Evolutionary conservation across 2,888 invertebrate genomes (phyloP).

Genomic region (Oscheius sp.): DNA sequence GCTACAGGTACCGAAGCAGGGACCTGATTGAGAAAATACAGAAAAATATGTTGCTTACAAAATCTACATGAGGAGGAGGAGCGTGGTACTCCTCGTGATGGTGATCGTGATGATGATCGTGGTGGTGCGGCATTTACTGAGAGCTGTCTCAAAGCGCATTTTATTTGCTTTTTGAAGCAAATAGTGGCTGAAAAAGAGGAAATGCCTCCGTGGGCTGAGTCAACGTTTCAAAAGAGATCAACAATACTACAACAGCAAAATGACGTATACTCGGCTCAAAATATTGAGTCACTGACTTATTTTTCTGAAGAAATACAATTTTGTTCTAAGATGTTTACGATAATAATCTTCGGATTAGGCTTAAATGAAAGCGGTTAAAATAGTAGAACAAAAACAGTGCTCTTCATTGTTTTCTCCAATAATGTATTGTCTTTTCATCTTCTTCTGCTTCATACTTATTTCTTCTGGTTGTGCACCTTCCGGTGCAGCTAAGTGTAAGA

Average conservation of each 20-base stretch:
- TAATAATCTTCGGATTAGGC: no score
- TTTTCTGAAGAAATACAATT: neutral
- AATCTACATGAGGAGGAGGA: conserved; percentile 8
- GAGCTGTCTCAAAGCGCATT: conserved; percentile 17
- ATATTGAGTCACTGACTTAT: neutral
- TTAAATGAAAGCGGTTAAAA: no score
- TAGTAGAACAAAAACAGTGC: no score
- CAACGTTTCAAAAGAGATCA: conserved; percentile 18
- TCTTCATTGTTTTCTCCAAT: no score
- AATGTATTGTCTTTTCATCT: no score
- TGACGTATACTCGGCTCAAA: neutral
- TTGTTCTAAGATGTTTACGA: neutral
- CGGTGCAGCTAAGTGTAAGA: no score
- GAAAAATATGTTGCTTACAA: neutral
- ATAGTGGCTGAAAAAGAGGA: conserved; percentile 5
- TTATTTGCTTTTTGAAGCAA: conserved; percentile 21
- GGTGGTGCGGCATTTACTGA: conserved; percentile 18
- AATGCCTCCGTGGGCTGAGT: conserved; percentile 20
- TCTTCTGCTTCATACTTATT: no score
- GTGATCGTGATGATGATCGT: conserved; percentile 15
- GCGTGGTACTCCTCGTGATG: neutral
- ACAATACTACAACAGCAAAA: neutral
- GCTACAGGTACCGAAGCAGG: no score
- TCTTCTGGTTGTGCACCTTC: no score
- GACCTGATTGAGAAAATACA: no score